A percentile compares a stretch with the other conserved stretches of the same genome.
Conservation (phyloP, 2,113 vertebrate genomes). For the Ramphastos sulfuratus region DNA sequence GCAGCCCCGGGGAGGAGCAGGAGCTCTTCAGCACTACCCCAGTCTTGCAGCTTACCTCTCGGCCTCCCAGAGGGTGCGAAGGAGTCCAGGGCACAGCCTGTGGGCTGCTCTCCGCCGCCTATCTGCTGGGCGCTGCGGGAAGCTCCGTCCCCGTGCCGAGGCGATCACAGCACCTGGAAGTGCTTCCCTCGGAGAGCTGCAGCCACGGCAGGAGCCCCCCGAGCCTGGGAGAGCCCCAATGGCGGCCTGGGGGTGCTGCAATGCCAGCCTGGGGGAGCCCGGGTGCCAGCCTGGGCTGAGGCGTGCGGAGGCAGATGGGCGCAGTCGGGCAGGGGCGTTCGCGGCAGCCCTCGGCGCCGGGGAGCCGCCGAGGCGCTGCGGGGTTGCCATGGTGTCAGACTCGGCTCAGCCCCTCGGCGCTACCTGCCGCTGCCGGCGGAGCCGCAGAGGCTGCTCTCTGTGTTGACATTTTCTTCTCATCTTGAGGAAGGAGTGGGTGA, state of each 20-base stretch:
- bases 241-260: too few relatives aligned
- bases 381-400: slow-evolving; percentile 70
- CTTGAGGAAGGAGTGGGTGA: slow-evolving; percentile 68
- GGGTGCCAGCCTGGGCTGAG: neutral
- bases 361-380: slow-evolving; percentile 6
- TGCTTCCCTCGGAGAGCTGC: neutral
- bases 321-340: neutral
- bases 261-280: neutral
- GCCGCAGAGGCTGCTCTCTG: slow-evolving; percentile 67
- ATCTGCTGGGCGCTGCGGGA: slow-evolving; percentile 8
- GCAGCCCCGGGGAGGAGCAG: neutral
- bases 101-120: neutral
- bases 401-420: slow-evolving; percentile 45
- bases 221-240: too few relatives aligned
- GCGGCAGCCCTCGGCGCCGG: too few relatives aligned
- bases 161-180: neutral
- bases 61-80: neutral
- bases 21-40: neutral
- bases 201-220: too few relatives aligned
- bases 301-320: slow-evolving; percentile 24
- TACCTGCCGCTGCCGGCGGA: slow-evolving; percentile 45
- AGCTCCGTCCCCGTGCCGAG: neutral
- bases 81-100: neutral
- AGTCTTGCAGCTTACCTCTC: neutral
- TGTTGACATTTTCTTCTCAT: slow-evolving; percentile 64